Conservation (phyloP, 2,888 invertebrate species). For the Lycocerus yunnanus region DNA sequence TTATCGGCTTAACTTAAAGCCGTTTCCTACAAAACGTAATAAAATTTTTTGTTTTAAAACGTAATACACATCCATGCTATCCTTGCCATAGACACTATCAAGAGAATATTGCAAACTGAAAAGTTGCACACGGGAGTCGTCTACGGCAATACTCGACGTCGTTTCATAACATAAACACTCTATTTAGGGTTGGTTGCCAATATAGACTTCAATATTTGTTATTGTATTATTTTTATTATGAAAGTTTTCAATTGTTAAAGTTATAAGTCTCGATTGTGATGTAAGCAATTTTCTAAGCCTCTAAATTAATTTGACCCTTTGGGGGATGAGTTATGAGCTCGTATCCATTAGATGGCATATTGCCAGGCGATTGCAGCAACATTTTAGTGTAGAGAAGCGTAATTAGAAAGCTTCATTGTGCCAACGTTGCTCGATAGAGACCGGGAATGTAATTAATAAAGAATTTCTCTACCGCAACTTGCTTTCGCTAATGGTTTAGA, state of each 20-base stretch:
- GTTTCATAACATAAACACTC: slow-evolving; percentile 32
- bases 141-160: slow-evolving; percentile 16
- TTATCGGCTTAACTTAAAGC: background rate
- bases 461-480: slow-evolving; percentile 48
- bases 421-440: slow-evolving; percentile 40
- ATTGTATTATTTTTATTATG: slow-evolving; percentile 29
- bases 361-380: slow-evolving; percentile 51
- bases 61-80: background rate
- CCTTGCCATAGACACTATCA: slow-evolving; percentile 11
- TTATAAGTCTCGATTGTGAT: slow-evolving; percentile 34
- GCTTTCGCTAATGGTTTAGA: slow-evolving; percentile 21
- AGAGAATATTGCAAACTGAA: slow-evolving; percentile 20
- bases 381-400: slow-evolving; percentile 45
- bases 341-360: slow-evolving; percentile 55
- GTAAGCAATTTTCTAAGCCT: slow-evolving; percentile 43
- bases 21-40: background rate
- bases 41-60: background rate
- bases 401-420: slow-evolving; percentile 49
- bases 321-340: slow-evolving; percentile 51
- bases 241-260: slow-evolving; percentile 31
- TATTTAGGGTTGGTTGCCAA: slow-evolving; percentile 21
- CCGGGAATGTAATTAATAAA: slow-evolving; percentile 53
- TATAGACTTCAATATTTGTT: slow-evolving; percentile 24
- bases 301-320: slow-evolving; percentile 54
- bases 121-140: slow-evolving; percentile 30